These are phyloP conservation scores for Pseudonaja textilis DNA, from an alignment of 2,113 vertebrate species.

Conservation along the genomic window DNA sequence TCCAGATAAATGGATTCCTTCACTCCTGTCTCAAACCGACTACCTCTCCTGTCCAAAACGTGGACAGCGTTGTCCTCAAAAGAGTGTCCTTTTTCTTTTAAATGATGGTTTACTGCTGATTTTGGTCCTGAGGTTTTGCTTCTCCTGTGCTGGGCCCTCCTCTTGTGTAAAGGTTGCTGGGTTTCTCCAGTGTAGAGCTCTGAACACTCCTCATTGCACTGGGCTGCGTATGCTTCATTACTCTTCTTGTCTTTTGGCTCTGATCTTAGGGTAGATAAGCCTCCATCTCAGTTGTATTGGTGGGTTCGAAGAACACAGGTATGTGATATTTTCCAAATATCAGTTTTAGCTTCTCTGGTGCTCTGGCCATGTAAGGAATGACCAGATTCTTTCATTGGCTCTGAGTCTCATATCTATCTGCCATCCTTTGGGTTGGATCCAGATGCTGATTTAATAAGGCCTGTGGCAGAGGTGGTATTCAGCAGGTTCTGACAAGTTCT, in stretches of 20 bases:
- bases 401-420: not conserved
- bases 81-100: not conserved
- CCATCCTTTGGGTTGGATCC: not conserved
- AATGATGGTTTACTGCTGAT: not conserved
- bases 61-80: not conserved
- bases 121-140: not conserved
- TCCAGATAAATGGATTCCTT: not conserved
- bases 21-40: not conserved
- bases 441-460: not conserved
- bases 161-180: not conserved
- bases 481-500: no score
- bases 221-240: not conserved
- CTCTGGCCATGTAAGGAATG: not conserved
- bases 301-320: not conserved
- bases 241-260: not conserved
- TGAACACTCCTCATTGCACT: not conserved
- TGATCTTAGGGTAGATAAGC: not conserved
- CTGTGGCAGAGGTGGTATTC: not conserved
- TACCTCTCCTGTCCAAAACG: not conserved
- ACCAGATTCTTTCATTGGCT: not conserved
- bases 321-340: not conserved
- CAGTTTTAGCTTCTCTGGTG: not conserved
- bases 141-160: not conserved
- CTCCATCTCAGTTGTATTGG: not conserved
- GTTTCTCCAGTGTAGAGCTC: not conserved